Base-by-base conservation (phyloP, 1,140 invertebrate species). In the Drosophila lini region DNA sequence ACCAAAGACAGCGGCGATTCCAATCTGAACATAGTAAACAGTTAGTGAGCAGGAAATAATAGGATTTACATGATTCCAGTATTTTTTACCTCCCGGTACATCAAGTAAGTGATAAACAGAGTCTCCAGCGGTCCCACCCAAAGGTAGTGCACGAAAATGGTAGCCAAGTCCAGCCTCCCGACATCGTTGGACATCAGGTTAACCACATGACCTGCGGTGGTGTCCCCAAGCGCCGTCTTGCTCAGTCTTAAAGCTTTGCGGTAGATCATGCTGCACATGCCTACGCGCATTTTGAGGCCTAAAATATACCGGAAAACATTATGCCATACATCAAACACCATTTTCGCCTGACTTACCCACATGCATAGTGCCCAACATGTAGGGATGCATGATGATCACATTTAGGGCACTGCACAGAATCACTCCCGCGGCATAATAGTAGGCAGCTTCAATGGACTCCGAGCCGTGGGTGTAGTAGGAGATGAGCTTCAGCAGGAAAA, bases 171-270 rank as follows among this genome's bases (percentile, higher is more conserved):
- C 78, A 97, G 95, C 13, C 95, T 93, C 53, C 95, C 95, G 48
- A 96, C 95, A 91, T 99, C 98, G 92, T 98, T 99, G 1, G 97
- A 97, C 61, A 99, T 94, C 5, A 99, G 93, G 92, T 98, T 99
- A 1, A 98, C 96, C 85, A 98, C 96, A 93, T 99, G 96, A 3
- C 98, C 97, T 22, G 95, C 94, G 1, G 96, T 97, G 0, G 96
- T 97, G 79, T 96, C 94, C 3, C 95, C 95, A 34, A 98, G 86
- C 1, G 96, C 95, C 3, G 93, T 94, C 74, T 95, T 95, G 44
- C 94, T 96, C 3, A 97, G 85, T 5, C 94, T 93, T 11, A 97
- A 84, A 3, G 95, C 94, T 94, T 97, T 98, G 80, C 96, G 94
- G 88, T 97, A 98, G 45, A 98, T 95, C 34, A 97, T 93, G 0